Conservation (phyloP, 2,797 vertebrate species). For the Enteromius radiatus region DNA sequence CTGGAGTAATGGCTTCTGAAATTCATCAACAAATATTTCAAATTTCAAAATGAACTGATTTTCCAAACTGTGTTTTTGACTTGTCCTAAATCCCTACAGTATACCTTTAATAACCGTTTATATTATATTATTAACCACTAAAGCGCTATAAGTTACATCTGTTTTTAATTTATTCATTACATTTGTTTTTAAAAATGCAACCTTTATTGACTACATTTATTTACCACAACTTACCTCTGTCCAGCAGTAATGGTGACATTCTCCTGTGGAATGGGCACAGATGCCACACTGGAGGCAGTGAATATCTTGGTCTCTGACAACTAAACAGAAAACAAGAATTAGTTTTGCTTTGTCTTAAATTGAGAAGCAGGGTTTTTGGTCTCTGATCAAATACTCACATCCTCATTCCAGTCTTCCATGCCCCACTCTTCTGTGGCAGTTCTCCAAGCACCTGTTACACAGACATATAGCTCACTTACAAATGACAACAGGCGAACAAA, state of each 20-base stretch:
- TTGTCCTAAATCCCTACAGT: too few species aligned
- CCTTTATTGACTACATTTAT: neutral
- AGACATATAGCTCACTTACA: constrained; percentile 26
- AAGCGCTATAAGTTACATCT: neutral
- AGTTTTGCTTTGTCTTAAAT: neutral
- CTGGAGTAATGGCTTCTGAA: neutral
- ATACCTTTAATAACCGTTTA: too few species aligned
- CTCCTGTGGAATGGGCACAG: constrained; percentile 89
- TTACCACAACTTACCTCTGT: constrained; percentile 45
- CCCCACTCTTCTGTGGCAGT: constrained; percentile 95
- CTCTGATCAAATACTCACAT: constrained; percentile 79
- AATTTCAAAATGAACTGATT: neutral
- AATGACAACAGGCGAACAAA: neutral
- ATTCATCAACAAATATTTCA: neutral
- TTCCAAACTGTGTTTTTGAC: too few species aligned
- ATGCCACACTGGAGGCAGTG: constrained; percentile 93
- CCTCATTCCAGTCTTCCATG: constrained; percentile 99
- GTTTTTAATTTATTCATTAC: neutral
- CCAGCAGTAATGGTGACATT: constrained; percentile 96
- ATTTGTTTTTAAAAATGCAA: neutral
- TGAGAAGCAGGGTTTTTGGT: neutral
- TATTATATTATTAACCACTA: too few species aligned
- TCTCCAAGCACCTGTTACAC: constrained; percentile 90
- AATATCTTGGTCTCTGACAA: constrained; percentile 99
- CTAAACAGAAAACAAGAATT: constrained; percentile 67